Evolutionary conservation across 2,888 invertebrate species (phyloP), one percentile per base, ranked within the genome.

Genomic region (Minunthozetes semirufus): DNA sequence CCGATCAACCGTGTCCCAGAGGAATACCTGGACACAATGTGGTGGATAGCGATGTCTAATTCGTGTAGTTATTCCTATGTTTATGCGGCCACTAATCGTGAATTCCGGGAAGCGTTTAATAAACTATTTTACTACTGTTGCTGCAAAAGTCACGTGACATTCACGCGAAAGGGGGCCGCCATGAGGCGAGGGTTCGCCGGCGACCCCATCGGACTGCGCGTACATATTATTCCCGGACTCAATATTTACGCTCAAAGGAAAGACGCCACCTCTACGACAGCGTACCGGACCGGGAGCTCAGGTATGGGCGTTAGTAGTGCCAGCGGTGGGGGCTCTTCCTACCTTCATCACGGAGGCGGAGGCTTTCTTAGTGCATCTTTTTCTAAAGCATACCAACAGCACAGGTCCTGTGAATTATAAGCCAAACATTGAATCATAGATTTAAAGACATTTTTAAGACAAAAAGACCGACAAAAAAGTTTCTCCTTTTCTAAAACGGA

Each of bases 101-200:
- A 88, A 80, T 91, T 91, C 81, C 86, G 90, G 50, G 86, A 86
- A 76, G 89, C 90, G 8, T 91, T 89, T 81, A 84, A 88, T 17
- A 88, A 88, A 80, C 83, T 91, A 11, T 91, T 90, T 81, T 88
- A 89, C 80, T 92, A 91, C 80, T 91, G 90, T 81, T 91, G 88
- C 81, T 91, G 90, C 83, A 91, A 91, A 82, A 90, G 88, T 11
- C 88, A 89, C 6, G 88, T 88, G 29, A 87, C 89, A 1, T 88
- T 88, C 79, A 86, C 88, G 29, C 76, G 80, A 25, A 78, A 80
- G 38, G 79, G 75, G 25, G 82, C 89, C 53, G 80, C 80, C 5
- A 61, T 72, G 42, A 68, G 76, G 22, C 63, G 78, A 15, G 48
- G 68, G 6, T 61, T 76, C 1, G 61, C 71, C n/a, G 73, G 19